Base-by-base conservation (phyloP, 2,113 vertebrate species). In the Fulmarus glacialis region DNA sequence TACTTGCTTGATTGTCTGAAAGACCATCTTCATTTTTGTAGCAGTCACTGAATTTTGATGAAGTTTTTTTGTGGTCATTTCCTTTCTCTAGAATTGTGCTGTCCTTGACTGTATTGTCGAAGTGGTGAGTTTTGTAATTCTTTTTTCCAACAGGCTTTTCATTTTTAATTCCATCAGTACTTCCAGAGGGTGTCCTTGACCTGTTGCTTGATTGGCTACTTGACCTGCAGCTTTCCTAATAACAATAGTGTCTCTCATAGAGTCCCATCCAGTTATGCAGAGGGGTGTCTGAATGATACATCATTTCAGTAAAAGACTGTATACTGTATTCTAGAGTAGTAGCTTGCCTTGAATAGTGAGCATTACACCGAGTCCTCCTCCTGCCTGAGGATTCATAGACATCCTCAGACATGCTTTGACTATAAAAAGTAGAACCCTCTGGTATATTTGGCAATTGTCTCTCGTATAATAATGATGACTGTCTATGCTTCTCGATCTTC, bases 121-220 rank as follows among this genome's bases (percentile, higher is more conserved):
- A 95, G 96, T 99, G 98, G 22, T 98, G 98, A 8, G 98, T 98
- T 97, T 99, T 99, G 53, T 99, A 99, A 82, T 99, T 99, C 53
- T 98, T 98, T 92, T 99, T 99, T 12, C 98, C 98, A 21, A 98
- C 93, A 11, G 98, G 98, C 64, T 99, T 99, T 84, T 98, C 98
- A 15, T 91, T 97, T 60, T 97, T 96, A 18, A 90, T 88, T 23
- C 90, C 96, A 5, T 97, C 97, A 91, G 82, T 94, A 1, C 88
- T 75, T 6, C 96, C 96, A 81, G 98, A 98, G 20, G 86, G 58
- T 72, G 84, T 91, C 77, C 84, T 95, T 36, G 98, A 99, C 52
- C 93, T 77, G 67, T 92, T 98, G 78, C 97, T 98, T 38, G 98
- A 99, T 4, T 90, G 78, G 66, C 97, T 98, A 48, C 98, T 97